phyloP scores from a whole-genome alignment of 2,797 vertebrate species.

The Sebastes jordani region DNA sequence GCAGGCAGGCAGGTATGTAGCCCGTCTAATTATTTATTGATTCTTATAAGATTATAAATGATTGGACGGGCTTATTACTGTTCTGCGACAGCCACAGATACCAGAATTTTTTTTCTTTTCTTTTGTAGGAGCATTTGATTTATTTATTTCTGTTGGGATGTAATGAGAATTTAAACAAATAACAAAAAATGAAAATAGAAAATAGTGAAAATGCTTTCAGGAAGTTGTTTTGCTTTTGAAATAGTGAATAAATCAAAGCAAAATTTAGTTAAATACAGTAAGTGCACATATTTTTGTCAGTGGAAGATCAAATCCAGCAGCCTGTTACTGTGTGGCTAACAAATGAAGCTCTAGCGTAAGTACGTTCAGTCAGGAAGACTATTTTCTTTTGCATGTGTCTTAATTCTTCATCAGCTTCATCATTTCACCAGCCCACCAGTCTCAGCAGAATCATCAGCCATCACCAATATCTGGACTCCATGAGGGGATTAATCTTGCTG shows the following conservation, averaged over 20 bases:
- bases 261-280: neutral
- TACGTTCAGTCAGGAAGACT: neutral
- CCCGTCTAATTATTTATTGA: too few species aligned
- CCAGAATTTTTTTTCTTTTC: too few species aligned
- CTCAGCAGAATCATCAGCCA: neutral
- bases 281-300: neutral
- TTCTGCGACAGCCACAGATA: too few species aligned
- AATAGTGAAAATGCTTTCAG: neutral
- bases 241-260: neutral
- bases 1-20: too few species aligned
- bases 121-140: fast-evolving
- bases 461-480: neutral
- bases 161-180: neutral
- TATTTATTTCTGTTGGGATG: neutral
- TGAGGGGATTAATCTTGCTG: neutral
- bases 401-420: neutral
- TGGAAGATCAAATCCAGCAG: neutral
- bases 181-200: neutral
- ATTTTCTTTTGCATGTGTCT: neutral
- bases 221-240: neutral
- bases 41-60: too few species aligned
- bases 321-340: neutral
- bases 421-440: neutral
- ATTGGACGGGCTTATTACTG: too few species aligned
- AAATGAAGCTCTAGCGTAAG: neutral